phyloP scores from a whole-genome alignment of 2,113 vertebrate genomes.

The Sakesphorus luctuosus region DNA sequence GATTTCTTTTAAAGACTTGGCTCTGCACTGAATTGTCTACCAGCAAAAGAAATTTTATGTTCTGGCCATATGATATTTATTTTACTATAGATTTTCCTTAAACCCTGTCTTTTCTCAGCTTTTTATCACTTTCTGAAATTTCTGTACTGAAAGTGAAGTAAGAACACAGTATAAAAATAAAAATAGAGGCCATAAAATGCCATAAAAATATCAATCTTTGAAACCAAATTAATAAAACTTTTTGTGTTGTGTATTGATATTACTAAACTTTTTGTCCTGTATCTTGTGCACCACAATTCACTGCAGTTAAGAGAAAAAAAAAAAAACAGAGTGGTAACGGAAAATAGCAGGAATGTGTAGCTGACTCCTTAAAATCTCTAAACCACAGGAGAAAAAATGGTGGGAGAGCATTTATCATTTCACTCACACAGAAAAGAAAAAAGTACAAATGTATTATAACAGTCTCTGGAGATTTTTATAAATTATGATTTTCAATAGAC shows the following conservation, averaged over 20 bases:
- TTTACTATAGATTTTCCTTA: background rate
- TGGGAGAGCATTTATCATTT: background rate
- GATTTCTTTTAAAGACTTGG: background rate
- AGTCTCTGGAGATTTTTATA: background rate
- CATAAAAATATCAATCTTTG: background rate
- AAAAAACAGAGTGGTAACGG: background rate
- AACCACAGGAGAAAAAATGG: background rate
- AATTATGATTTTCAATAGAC: background rate
- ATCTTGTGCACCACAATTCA: background rate
- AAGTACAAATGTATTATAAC: background rate
- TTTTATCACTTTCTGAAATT: background rate
- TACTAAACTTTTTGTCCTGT: background rate
- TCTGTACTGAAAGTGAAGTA: background rate
- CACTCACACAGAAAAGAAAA: background rate
- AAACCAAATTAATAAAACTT: background rate
- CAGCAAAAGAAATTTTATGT: background rate
- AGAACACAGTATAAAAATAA: background rate
- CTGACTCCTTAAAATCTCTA: background rate
- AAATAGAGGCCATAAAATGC: background rate
- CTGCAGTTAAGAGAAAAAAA: background rate
- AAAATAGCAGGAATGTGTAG: background rate
- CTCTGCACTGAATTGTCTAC: background rate
- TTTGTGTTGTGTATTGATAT: background rate
- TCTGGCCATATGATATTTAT: background rate
- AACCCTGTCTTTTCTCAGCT: background rate